A percentile compares a stretch with the other conserved stretches of the same genome.
phyloP scores from a whole-genome alignment of 2,797 vertebrate species.

The Rallus crepitans region DNA sequence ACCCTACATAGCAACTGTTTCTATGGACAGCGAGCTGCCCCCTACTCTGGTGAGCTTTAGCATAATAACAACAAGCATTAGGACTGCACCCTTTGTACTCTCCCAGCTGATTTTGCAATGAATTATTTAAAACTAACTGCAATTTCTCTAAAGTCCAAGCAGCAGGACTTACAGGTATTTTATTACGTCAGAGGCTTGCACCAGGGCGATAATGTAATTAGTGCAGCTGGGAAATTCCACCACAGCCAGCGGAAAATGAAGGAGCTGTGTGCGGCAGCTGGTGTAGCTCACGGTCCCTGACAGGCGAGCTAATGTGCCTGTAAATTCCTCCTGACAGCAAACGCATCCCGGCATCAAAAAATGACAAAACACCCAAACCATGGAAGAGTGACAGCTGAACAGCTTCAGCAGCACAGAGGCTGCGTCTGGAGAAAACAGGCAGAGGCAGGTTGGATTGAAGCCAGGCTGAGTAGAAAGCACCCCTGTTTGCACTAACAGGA shows the following conservation, averaged over 20 bases:
- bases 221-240: slow-evolving; percentile 51
- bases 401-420: slow-evolving; percentile 45
- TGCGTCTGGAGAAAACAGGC: slow-evolving; percentile 18
- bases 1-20: slow-evolving; percentile 53
- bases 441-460: slow-evolving; percentile 32
- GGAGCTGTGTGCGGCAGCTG: not conserved
- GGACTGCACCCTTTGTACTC: not conserved
- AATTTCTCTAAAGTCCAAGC: slow-evolving; percentile 21
- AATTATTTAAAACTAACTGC: slow-evolving; percentile 58
- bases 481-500: not conserved
- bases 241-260: slow-evolving; percentile 43
- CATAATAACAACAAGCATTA: not conserved
- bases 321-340: slow-evolving; percentile 74
- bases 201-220: slow-evolving; percentile 54
- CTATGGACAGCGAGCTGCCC: not conserved
- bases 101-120: slow-evolving; percentile 29
- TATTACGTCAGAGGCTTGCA: slow-evolving; percentile 44
- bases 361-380: slow-evolving; percentile 68
- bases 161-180: slow-evolving; percentile 39
- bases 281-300: slow-evolving; percentile 33
- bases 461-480: slow-evolving; percentile 30
- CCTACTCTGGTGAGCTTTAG: not conserved
- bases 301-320: slow-evolving; percentile 67
- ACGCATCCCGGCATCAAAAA: slow-evolving; percentile 63
- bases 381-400: slow-evolving; percentile 69